A percentile compares a stretch with the other conserved stretches of the same genome.
Conservation (phyloP, 2,113 vertebrate species). For the Plestiodon gilberti region DNA sequence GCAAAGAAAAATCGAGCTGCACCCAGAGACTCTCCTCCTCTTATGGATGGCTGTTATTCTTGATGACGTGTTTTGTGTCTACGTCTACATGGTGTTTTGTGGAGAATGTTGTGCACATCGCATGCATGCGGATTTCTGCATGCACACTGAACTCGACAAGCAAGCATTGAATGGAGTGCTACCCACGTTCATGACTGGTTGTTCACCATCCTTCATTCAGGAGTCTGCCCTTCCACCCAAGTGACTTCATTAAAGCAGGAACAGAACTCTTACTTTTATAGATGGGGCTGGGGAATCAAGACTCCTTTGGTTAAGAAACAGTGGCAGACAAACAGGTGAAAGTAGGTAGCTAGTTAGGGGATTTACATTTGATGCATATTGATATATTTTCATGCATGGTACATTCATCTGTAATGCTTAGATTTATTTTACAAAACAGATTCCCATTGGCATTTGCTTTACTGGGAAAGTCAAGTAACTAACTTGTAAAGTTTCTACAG, state of each 20-base stretch:
- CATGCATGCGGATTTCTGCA: neutral
- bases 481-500: neutral
- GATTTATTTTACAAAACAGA: no score
- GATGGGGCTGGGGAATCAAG: neutral
- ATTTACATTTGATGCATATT: neutral
- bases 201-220: neutral
- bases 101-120: neutral
- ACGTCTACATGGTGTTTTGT: neutral
- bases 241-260: neutral
- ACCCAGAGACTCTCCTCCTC: neutral
- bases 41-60: neutral
- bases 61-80: neutral
- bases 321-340: neutral
- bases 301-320: no score
- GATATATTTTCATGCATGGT: no score
- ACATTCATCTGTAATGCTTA: no score
- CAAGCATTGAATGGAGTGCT: neutral
- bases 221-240: neutral
- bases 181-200: neutral
- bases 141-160: neutral
- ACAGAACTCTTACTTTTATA: neutral
- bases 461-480: neutral
- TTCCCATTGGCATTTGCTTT: neutral
- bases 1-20: neutral
- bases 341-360: neutral